Evolutionary conservation across 2,113 vertebrate genomes (phyloP).

Genomic region (Hyaena hyaena): DNA sequence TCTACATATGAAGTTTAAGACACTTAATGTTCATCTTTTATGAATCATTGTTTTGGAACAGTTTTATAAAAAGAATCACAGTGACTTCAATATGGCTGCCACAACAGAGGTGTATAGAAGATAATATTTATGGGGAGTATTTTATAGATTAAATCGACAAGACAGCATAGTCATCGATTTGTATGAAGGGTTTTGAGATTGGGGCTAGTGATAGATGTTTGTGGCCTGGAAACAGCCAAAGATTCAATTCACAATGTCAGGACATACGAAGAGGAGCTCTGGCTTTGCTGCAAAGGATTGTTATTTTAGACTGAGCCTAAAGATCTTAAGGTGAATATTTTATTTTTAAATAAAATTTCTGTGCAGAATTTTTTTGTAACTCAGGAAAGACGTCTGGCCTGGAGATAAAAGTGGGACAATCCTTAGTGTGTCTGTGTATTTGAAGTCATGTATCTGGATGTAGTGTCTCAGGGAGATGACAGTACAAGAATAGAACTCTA

Average conservation of each 20-base stretch:
- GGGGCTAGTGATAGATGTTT: background rate
- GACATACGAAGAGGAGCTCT: background rate
- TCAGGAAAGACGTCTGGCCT: background rate
- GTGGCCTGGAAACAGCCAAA: background rate
- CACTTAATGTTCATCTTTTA: background rate
- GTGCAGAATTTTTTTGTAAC: background rate
- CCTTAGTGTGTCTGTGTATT: background rate
- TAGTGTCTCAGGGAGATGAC: background rate
- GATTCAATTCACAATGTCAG: background rate
- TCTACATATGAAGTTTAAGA: background rate
- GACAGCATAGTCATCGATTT: background rate
- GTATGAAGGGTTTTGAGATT: background rate
- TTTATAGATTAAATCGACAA: background rate
- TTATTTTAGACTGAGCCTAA: background rate
- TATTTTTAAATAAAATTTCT: background rate
- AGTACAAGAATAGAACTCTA: background rate
- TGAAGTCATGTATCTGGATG: background rate
- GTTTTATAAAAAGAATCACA: background rate
- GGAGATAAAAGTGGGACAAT: background rate
- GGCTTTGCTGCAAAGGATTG: background rate
- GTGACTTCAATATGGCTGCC: background rate
- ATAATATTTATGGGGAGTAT: background rate
- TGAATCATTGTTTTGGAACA: background rate
- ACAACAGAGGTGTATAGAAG: background rate
- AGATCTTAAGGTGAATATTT: background rate